A percentile compares a stretch with the other conserved stretches of the same genome.
These are phyloP conservation scores for Piscicola geometra DNA, from an alignment of 2,888 invertebrate species.

Conservation along the genomic window DNA sequence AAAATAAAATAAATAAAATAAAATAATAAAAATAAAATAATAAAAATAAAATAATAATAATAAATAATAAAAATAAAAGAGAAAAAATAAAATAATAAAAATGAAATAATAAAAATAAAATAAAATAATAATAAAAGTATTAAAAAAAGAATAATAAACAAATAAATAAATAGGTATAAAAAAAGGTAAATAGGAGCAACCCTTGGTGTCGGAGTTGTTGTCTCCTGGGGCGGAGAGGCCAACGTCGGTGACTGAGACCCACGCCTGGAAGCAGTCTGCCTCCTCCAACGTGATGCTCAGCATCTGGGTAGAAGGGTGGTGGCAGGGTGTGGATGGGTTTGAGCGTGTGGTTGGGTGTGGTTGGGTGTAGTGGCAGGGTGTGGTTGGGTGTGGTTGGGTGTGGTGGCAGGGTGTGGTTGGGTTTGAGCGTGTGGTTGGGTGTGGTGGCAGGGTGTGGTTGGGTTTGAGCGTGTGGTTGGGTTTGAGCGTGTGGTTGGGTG, in stretches of 20 bases:
- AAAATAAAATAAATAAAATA: too few species aligned
- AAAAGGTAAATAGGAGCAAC: constrained; percentile 51
- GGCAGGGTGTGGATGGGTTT: too few species aligned
- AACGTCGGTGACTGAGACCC: constrained; percentile 94
- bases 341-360: too few species aligned
- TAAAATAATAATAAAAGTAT: constrained; percentile 1
- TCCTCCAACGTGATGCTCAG: constrained; percentile 96
- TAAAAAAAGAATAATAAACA: constrained; percentile 6
- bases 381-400: neutral
- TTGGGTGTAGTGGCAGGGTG: too few species aligned
- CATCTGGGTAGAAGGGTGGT: constrained; percentile 63
- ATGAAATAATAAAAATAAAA: neutral
- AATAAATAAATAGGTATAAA: neutral
- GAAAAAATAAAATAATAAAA: neutral
- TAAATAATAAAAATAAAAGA: neutral
- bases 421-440: neutral
- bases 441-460: too few species aligned
- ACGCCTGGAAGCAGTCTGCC: constrained; percentile 93
- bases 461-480: too few species aligned
- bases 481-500: too few species aligned
- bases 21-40: constrained; percentile 12
- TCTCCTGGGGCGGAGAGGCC: constrained; percentile 68
- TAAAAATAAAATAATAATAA: constrained; percentile 15
- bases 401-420: neutral
- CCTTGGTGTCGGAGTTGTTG: constrained; percentile 68